These are phyloP conservation scores for Puffinus mauretanicus DNA, from an alignment of 2,113 vertebrate genomes.

Conservation along the genomic window DNA sequence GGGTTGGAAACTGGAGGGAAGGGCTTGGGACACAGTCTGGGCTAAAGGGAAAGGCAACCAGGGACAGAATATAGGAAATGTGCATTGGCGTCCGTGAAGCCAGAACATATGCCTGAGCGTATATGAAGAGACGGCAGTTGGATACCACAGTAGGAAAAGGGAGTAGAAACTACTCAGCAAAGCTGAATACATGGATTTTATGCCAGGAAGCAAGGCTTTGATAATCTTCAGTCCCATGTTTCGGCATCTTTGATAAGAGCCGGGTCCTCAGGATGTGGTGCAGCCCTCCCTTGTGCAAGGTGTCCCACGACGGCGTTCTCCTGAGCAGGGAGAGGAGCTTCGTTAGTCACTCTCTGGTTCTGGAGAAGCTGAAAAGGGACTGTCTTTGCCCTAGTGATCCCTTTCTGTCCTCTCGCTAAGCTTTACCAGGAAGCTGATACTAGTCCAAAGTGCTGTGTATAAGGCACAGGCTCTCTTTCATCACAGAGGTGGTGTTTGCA, in stretches of 20 bases:
- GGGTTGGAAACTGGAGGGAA: background rate
- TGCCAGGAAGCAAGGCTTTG: background rate
- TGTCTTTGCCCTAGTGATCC: background rate
- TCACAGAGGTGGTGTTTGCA: accelerated
- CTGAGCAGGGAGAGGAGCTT: background rate
- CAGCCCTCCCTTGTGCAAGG: background rate
- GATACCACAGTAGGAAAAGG: background rate
- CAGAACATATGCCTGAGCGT: background rate
- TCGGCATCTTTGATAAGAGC: background rate
- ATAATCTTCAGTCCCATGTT: background rate
- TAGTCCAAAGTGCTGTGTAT: background rate
- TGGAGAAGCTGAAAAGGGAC: background rate
- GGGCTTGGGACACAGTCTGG: background rate
- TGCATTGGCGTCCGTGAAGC: background rate
- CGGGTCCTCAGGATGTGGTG: background rate
- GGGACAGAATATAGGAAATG: background rate
- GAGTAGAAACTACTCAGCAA: background rate
- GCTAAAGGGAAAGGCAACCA: background rate
- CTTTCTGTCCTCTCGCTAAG: background rate
- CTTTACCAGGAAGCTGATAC: background rate
- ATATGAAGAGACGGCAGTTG: background rate
- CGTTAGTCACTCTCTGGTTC: background rate
- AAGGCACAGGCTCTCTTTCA: background rate
- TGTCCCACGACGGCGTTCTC: accelerated
- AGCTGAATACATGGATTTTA: background rate